These are phyloP conservation scores for Periplaneta americana DNA, from an alignment of 1,140 invertebrate species.

Conservation along the genomic window DNA sequence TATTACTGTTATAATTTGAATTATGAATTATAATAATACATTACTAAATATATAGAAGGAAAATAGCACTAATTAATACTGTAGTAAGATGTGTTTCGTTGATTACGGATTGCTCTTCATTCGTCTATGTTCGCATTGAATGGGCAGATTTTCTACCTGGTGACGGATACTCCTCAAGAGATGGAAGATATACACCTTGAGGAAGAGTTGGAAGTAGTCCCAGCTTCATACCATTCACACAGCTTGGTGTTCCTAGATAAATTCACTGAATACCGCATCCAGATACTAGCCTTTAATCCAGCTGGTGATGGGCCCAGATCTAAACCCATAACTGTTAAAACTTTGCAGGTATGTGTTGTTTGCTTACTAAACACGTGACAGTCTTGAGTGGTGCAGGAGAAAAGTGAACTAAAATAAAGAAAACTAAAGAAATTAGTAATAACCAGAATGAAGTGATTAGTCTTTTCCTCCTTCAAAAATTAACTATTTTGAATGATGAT, in stretches of 20 bases:
- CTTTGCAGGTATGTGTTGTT: constrained; percentile 43
- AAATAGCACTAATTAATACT: too few species aligned
- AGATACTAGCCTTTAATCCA: constrained; percentile 93
- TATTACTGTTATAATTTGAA: constrained; percentile 14
- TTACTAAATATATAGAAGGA: background rate
- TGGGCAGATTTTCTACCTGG: constrained; percentile 70
- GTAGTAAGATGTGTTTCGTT: too few species aligned
- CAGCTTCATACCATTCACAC: constrained; percentile 72
- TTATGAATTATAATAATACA: constrained; percentile 4
- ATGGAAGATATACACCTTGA: constrained; percentile 59
- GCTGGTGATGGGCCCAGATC: constrained; percentile 93
- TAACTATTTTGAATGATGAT: too few species aligned
- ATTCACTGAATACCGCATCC: constrained; percentile 88
- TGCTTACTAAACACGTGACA: too few species aligned
- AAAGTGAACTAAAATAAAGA: too few species aligned
- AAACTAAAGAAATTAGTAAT: too few species aligned
- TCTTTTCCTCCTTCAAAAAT: too few species aligned
- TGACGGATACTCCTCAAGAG: constrained; percentile 71
- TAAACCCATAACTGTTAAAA: constrained; percentile 67
- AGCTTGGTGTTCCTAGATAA: constrained; percentile 87
- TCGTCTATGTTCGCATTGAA: background rate
- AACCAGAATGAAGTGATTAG: too few species aligned
- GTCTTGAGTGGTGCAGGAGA: too few species aligned
- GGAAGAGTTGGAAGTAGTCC: constrained; percentile 89
- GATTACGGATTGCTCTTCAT: too few species aligned